Evolutionary conservation across 2,113 vertebrate species (phyloP), one percentile per base, ranked within the genome.

Genomic region (Tenrec ecaudatus): DNA sequence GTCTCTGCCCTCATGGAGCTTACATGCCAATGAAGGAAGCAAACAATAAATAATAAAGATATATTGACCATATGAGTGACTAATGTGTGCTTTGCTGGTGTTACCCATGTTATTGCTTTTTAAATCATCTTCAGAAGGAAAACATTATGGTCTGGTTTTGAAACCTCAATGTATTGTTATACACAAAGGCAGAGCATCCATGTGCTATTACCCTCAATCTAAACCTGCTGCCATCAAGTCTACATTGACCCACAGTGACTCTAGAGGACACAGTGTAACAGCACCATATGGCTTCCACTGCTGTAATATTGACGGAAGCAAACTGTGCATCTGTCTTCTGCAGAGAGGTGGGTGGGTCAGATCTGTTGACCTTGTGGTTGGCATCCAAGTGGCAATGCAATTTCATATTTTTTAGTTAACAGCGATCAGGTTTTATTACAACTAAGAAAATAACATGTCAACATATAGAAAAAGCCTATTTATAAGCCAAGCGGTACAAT

Each of bases 91-190:
- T 27, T 71, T 87, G 85, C 47, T 76, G 40, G 17, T 29, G 60
- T n/a, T 36, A 9, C 31, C 3, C 66, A 62, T 12, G 27, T 62
- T 78, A 47, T 53, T 80, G 22, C 4, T 23, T 78, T 84, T 40
- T 20, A 80, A 84, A 78, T 47, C 22, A 77, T 79, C 64, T 92
- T 76, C 10, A 38, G 88, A 84, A 90, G 69, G 6, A 36, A 57
- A 9, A 19, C 14, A 2, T 90, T 79, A 58, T n/a, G 20, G 58
- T 75, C 93, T 94, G 84, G 19, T 64, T 89, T 94, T 85, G 69
- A 90, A 88, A 82, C 3, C 64, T 17, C 88, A 58, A 16, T 2
- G 69, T 88, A 53, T 2, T 40, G 1, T 84, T 53, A 40, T 16
- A 14, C 5, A 33, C 19, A 38, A 38, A 33, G 80, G 6, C 19